Evolutionary conservation across 2,888 invertebrate genomes (phyloP).

Genomic region (Leuctra nigra): DNA sequence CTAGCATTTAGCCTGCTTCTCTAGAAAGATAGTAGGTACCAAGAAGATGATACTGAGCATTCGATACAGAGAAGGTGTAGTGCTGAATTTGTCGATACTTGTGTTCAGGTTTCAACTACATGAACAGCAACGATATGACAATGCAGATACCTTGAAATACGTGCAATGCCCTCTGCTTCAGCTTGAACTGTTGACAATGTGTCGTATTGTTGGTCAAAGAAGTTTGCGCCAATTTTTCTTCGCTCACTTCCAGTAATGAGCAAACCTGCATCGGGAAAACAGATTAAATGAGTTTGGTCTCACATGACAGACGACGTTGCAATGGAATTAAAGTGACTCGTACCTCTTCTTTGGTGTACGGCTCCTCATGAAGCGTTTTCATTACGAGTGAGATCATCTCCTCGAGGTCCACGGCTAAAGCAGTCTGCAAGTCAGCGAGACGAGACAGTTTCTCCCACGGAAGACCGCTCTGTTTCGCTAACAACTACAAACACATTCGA

Average conservation of each 20-base stretch:
- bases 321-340: constrained; percentile 33
- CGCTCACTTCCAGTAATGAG: constrained; percentile 49
- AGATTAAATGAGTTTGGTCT: too few relatives aligned
- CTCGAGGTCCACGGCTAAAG: constrained; percentile 52
- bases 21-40: too few relatives aligned
- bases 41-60: too few relatives aligned
- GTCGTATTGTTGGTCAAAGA: constrained; percentile 60
- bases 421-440: constrained; percentile 68
- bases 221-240: constrained; percentile 55
- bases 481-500: constrained; percentile 43
- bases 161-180: constrained; percentile 81
- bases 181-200: constrained; percentile 59
- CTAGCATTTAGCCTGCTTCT: too few relatives aligned
- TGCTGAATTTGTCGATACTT: too few relatives aligned
- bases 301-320: background rate
- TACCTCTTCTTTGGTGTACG: constrained; percentile 65
- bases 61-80: too few relatives aligned
- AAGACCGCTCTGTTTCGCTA: constrained; percentile 54
- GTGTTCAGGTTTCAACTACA: too few relatives aligned
- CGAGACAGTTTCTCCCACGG: constrained; percentile 58
- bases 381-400: constrained; percentile 65
- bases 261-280: constrained; percentile 41
- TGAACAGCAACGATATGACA: too few relatives aligned
- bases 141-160: constrained; percentile 64
- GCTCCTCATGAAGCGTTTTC: constrained; percentile 53